Evolutionary conservation across 2,888 invertebrate species (phyloP), one percentile per base, ranked within the genome.

Genomic region (Nemotelus pantherinus): DNA sequence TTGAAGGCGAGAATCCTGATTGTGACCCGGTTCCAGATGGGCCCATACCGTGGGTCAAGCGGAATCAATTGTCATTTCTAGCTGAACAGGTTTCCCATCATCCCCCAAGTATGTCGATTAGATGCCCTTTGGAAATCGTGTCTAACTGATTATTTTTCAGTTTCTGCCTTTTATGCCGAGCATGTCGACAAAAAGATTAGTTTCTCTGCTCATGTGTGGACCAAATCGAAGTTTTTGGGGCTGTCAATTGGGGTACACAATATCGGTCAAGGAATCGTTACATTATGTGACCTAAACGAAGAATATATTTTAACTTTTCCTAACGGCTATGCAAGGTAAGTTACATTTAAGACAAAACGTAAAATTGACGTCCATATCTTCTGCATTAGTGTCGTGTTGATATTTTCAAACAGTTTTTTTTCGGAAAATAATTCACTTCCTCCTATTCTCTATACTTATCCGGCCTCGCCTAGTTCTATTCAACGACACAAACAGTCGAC

Each of bases 41-140:
- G 0, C 98, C 98, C 1, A 92, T 97, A 58, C 96, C 97, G 0
- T 97, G 97, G 95, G 96, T 95, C 82, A 91, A 90, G 6, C 91
- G 92, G 65, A 92, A 95, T 88, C 96, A 98, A 85, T 89, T 99
- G 7, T 92, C 94, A 5, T 99, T 99, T 88, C 92, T 99, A 70
- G 96, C 99, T 3, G 99, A 99, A 86, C 99, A 99, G 89, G 98
- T 99, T 9, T 99, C 98, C 6, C 99, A 99, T 89, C 99, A 99
- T 89, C 99, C 99, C 64, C 99, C 99, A 81, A 96, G 95, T 95
- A 89, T 25, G 25, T 1, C 25, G 1, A 25, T 0, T 25, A 25
- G 1, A 25, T 25, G 25, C 25, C 53, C 7, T 53, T 74, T 77
- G 0, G 3, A 55, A 71, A 47, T 53, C 39, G 50, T 74, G 53